A percentile compares a stretch with the other conserved stretches of the same genome.
These are phyloP conservation scores for Chymomyza amoena DNA, from an alignment of 2,888 invertebrate genomes.

Conservation along the genomic window DNA sequence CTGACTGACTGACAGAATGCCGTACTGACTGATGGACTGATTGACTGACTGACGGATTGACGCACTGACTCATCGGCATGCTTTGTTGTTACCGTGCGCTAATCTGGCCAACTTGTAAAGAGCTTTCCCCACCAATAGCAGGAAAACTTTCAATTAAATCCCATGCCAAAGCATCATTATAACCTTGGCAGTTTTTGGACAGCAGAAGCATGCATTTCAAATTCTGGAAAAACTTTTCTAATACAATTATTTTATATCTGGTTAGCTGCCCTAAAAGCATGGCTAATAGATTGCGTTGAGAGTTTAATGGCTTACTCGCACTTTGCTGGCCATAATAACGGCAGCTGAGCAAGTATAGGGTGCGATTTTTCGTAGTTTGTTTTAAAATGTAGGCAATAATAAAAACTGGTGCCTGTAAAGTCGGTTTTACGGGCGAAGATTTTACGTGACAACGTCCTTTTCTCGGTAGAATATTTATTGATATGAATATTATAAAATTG, in stretches of 20 bases:
- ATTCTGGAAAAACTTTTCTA: not conserved
- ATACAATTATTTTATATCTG: not conserved
- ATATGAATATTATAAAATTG: no score
- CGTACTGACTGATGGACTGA: constrained; percentile 12
- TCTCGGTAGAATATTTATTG: no score
- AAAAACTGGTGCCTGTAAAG: no score
- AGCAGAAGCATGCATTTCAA: not conserved
- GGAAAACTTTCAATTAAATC: not conserved
- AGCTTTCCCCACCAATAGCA: not conserved
- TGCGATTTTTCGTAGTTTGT: no score
- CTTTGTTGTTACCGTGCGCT: constrained; percentile 35
- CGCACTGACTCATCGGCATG: not conserved
- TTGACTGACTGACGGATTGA: not conserved
- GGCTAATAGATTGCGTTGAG: not conserved
- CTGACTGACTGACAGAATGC: constrained; percentile 33
- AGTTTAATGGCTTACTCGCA: no score
- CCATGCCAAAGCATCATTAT: not conserved
- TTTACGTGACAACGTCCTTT: no score
- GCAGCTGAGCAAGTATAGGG: no score
- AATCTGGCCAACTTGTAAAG: constrained; percentile 30
- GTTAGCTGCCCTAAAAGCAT: not conserved
- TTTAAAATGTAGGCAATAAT: no score
- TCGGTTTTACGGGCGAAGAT: no score
- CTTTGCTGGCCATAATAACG: no score
- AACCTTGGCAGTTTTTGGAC: not conserved